phyloP scores from a whole-genome alignment of 2,113 vertebrate genomes.

The Cynoglossus semilaevis region DNA sequence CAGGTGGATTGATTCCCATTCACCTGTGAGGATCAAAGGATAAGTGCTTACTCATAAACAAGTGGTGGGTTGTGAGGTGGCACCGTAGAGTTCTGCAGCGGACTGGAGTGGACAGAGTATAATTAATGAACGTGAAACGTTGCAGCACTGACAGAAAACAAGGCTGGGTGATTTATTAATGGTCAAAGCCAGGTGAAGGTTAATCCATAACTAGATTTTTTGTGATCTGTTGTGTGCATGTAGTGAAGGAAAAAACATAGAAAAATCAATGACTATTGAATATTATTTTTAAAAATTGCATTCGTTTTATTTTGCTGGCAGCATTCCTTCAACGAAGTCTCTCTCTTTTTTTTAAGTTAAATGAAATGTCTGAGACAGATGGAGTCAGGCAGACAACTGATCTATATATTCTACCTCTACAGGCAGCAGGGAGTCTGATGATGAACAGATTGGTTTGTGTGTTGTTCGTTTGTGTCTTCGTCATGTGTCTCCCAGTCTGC shows the following conservation, averaged over 20 bases:
- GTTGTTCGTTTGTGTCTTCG: too few species aligned
- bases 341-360: background rate
- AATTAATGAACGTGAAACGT: conserved; percentile 15
- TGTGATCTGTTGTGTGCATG: too few species aligned
- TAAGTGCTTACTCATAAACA: background rate
- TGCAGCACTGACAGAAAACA: conserved; percentile 3
- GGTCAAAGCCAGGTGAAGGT: background rate
- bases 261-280: background rate
- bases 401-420: too few species aligned
- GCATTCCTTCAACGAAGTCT: background rate
- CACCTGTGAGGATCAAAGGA: too few species aligned
- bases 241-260: too few species aligned
- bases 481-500: too few species aligned
- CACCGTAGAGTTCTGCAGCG: background rate
- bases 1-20: too few species aligned
- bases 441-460: too few species aligned
- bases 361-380: background rate
- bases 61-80: background rate
- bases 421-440: too few species aligned
- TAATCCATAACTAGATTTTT: conserved; percentile 9
- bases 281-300: background rate
- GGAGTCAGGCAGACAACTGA: background rate
- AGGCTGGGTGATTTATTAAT: conserved; percentile 12
- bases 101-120: too few species aligned
- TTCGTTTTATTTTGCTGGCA: background rate